Percentiles rank a stretch among this genome's conserved stretches.
Evolutionary conservation across 2,888 invertebrate genomes (phyloP).

Genomic region (Dilophus febrilis): DNA sequence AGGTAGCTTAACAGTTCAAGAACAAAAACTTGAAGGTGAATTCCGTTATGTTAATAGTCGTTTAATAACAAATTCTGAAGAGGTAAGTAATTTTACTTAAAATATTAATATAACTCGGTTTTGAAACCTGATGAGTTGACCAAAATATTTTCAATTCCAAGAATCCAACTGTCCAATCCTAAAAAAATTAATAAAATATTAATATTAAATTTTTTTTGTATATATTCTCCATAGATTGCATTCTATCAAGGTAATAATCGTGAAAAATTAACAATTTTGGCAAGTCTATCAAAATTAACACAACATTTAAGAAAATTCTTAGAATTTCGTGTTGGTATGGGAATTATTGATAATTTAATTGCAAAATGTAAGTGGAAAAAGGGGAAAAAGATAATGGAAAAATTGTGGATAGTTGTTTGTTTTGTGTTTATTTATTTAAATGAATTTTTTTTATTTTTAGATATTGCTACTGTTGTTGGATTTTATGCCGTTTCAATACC

Average conservation of each 20-base stretch:
- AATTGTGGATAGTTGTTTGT: not conserved
- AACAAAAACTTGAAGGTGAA: conserved; percentile 97
- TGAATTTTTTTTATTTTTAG: conserved; percentile 36
- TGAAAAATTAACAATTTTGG: conserved; percentile 72
- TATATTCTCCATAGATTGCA: too few relatives aligned
- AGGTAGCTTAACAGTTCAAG: conserved; percentile 71
- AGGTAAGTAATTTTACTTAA: too few relatives aligned
- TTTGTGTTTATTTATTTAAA: not conserved
- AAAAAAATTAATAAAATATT: too few relatives aligned
- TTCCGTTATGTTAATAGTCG: conserved; percentile 93
- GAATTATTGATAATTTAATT: conserved; percentile 87
- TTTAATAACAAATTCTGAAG: conserved; percentile 93
- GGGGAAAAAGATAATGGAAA: too few relatives aligned
- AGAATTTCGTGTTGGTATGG: conserved; percentile 80
- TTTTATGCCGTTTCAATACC: conserved; percentile 90
- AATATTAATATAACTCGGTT: not conserved
- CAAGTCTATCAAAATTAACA: conserved; percentile 78
- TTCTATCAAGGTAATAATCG: conserved; percentile 67
- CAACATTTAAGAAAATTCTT: conserved; percentile 72
- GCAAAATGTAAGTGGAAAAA: conserved; percentile 81
- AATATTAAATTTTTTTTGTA: not conserved
- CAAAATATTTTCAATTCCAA: too few relatives aligned
- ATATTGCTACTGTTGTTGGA: conserved; percentile 89
- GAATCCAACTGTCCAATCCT: too few relatives aligned
- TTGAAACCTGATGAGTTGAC: too few relatives aligned